Evolutionary conservation across 2,797 vertebrate genomes (phyloP).

Genomic region (Lepilemur ruficaudatus): DNA sequence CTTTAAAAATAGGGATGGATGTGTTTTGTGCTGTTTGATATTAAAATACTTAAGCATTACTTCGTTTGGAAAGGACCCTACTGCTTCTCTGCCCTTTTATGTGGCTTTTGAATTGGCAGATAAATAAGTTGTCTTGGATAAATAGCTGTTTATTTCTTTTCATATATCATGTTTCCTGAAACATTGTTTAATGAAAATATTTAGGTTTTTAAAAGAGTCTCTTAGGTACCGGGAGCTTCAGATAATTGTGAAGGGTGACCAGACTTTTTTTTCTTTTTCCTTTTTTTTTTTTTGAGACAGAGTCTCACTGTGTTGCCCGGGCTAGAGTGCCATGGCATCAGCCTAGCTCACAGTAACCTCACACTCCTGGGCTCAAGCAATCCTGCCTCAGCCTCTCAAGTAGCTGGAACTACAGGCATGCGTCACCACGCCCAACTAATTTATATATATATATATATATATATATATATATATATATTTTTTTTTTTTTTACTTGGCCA

Average conservation of each 20-base stretch:
- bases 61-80: not conserved
- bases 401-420: too few relatives aligned
- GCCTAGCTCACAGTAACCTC: too few relatives aligned
- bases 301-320: too few relatives aligned
- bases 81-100: not conserved
- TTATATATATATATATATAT: too few relatives aligned
- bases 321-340: too few relatives aligned
- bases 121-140: not conserved
- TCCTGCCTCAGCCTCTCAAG: too few relatives aligned
- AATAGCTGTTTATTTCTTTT: not conserved
- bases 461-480: too few relatives aligned
- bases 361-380: too few relatives aligned
- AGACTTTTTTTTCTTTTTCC: not conserved
- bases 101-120: not conserved
- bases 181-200: not conserved
- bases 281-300: too few relatives aligned
- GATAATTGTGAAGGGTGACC: not conserved
- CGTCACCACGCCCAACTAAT: too few relatives aligned
- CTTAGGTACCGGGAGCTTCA: not conserved
- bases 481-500: too few relatives aligned
- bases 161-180: not conserved
- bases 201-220: not conserved
- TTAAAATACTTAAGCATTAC: not conserved
- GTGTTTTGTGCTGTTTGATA: not conserved
- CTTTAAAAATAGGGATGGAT: constrained; percentile 1